Evolutionary conservation across 2,797 vertebrate species (phyloP), one percentile per base, ranked within the genome.

Genomic region (Labeo calbasu): DNA sequence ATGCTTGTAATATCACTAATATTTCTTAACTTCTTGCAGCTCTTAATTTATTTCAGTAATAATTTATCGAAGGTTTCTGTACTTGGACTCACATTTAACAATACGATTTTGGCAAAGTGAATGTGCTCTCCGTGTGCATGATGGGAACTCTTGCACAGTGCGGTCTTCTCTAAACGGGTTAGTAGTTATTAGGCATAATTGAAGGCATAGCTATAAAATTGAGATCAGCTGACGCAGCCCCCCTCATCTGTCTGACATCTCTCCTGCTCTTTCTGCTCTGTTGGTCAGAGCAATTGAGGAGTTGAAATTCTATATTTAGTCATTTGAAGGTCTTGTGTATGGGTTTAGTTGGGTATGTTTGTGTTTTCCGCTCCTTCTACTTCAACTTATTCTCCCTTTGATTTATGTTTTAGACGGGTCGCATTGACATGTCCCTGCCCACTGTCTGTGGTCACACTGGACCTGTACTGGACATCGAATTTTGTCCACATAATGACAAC

Each of bases 401-500:
- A 32, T 79, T 48, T 36, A 19, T 83, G 17, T 71, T 68, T 66
- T 87, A 98, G 97, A 96, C 96, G 0, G 97, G 97, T 12, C 96
- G 97, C 17, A 95, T 98, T 46, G 97, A 98, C 91, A 97, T 97
- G 94, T 95, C 96, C 0, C 93, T 93, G 77, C 97, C 97, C 1
- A 94, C 90, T 0, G 96, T 97, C 15, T 97, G 96, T 2, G 97
- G 97, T 43, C 97, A 98, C 94, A 98, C 96, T 0, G 97, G 95
- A 2, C 96, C 97, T 0, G 96, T 98, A 53, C 90, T 98, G 90
- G 97, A 98, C 90, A 96, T 98, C 0, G 96, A 96, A 88, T 98
- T 96, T 90, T 98, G 97, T 89, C 97, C 96, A 0, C 97, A 98
- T 90, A 98, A 97, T 1, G 97, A 98, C 92, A 96, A 98, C 71